Percentiles rank a stretch among this genome's conserved stretches.
Conservation (phyloP, 2,888 invertebrate species). For the Melieria omissa region DNA sequence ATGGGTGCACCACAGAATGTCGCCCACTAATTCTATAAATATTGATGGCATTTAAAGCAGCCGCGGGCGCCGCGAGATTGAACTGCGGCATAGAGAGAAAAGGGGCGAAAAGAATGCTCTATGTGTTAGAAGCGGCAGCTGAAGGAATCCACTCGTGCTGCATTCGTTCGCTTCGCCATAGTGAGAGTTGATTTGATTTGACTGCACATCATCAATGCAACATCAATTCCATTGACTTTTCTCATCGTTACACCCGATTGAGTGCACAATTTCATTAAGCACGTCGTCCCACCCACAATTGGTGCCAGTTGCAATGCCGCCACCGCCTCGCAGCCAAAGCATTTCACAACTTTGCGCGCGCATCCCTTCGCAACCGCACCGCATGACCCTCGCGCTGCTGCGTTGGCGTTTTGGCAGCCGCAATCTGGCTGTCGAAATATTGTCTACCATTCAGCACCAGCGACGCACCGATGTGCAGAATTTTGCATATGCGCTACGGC, state of each 20-base stretch:
- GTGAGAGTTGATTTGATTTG: slow-evolving; percentile 17
- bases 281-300: slow-evolving; percentile 35
- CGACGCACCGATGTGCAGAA: no score
- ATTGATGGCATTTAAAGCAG: slow-evolving; percentile 24
- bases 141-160: neutral
- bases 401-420: no score
- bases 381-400: no score
- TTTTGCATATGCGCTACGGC: no score
- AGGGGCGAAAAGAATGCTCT: neutral
- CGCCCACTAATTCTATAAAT: slow-evolving; percentile 31
- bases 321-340: no score
- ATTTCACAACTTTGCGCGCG: no score
- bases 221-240: slow-evolving; percentile 65
- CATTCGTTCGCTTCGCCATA: no score
- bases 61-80: neutral
- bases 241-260: slow-evolving; percentile 64
- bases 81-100: neutral
- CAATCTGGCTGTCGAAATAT: no score
- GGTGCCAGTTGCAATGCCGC: no score
- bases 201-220: slow-evolving; percentile 48
- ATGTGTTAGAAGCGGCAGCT: neutral
- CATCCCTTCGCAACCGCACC: no score
- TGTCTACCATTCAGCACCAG: no score
- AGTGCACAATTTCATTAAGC: slow-evolving; percentile 65
- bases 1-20: slow-evolving; percentile 2